Conservation (phyloP, 2,888 invertebrate genomes). For the Drosophila mercatorum region DNA sequence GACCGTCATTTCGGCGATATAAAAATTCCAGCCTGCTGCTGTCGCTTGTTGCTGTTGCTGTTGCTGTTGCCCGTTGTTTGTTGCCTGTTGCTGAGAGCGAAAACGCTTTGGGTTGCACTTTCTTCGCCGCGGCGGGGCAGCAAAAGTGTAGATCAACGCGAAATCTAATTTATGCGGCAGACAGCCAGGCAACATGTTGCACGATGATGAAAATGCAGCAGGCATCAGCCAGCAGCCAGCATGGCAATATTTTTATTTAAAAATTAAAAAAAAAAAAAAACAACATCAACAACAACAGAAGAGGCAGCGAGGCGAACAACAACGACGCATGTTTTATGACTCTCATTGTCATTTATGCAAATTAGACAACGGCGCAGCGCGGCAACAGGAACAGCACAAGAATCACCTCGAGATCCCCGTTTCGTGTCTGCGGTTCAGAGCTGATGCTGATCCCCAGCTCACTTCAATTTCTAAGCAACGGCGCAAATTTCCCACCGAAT, state of each 20-base stretch:
- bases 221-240: constrained; percentile 27
- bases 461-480: constrained; percentile 63
- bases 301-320: constrained; percentile 57
- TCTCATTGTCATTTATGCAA: constrained; percentile 82
- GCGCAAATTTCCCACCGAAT: constrained; percentile 68
- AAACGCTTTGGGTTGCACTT: constrained; percentile 71
- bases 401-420: constrained; percentile 21
- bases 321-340: constrained; percentile 82
- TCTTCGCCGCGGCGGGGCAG: constrained; percentile 62
- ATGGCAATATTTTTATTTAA: constrained; percentile 61
- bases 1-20: constrained; percentile 78
- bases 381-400: constrained; percentile 34
- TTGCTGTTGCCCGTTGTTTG: background rate
- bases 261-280: constrained; percentile 26
- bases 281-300: constrained; percentile 22
- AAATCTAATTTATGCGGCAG: constrained; percentile 77
- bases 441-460: constrained; percentile 26
- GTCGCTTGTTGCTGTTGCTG: background rate
- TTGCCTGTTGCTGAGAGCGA: constrained; percentile 51
- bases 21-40: constrained; percentile 59
- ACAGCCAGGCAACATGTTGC: constrained; percentile 72
- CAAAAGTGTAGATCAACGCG: constrained; percentile 75
- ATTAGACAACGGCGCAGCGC: constrained; percentile 64
- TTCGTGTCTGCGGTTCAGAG: constrained; percentile 5
- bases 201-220: constrained; percentile 59